These are phyloP conservation scores for Guaruba guarouba DNA, from an alignment of 2,113 vertebrate genomes.

Conservation along the genomic window DNA sequence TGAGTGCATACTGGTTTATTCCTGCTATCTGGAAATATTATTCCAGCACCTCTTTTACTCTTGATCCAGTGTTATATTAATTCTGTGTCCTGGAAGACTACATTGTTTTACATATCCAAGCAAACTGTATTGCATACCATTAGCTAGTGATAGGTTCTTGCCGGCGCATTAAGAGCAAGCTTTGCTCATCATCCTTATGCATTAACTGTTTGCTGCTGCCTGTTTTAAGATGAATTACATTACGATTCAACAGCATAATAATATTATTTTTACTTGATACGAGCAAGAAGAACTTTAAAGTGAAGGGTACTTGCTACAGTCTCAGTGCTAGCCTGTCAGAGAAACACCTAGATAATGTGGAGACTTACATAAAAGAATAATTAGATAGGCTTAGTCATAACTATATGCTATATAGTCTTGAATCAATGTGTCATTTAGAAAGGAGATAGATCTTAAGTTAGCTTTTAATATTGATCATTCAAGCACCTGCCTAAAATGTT, in stretches of 20 bases:
- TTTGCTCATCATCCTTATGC: neutral
- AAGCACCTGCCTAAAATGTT: constrained; percentile 16
- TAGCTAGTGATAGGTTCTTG: neutral
- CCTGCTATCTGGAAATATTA: constrained; percentile 31
- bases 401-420: constrained; percentile 37
- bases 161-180: neutral
- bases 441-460: constrained; percentile 20
- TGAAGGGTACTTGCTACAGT: constrained; percentile 48
- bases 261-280: constrained; percentile 63
- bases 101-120: neutral
- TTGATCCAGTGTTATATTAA: neutral
- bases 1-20: neutral
- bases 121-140: neutral
- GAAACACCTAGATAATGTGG: constrained; percentile 54
- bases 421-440: constrained; percentile 27
- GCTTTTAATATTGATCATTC: neutral
- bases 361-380: constrained; percentile 66
- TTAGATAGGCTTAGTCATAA: constrained; percentile 55
- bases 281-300: constrained; percentile 59
- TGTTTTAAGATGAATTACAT: constrained; percentile 36
- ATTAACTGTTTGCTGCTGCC: constrained; percentile 1
- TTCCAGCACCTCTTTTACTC: neutral
- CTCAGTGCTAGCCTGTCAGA: constrained; percentile 16
- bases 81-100: neutral
- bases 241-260: constrained; percentile 64